Base-by-base conservation (phyloP, 2,888 invertebrate genomes). In the Hypsopygia costalis region DNA sequence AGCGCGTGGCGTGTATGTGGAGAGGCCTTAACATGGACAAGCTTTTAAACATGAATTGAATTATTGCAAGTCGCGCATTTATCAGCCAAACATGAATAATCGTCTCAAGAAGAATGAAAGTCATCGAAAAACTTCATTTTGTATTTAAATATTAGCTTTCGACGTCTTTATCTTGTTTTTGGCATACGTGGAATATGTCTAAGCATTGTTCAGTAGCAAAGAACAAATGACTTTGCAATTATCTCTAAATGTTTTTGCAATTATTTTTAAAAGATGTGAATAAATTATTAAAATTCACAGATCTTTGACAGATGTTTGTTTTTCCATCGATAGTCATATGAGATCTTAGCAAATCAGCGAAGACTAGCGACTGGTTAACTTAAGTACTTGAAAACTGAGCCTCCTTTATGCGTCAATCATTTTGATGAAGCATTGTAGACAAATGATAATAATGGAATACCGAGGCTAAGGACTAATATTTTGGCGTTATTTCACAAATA, bases 11-110 rank as follows among this genome's bases (percentile, higher is more conserved):
- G 21, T 44, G 44, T 41, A 49, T 71, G 71, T 75, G 73, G 59
- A 70, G 61, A 62, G 43, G 55, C 64, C 64, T 71, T 69, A 65
- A 69, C 69, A 66, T 58, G 69, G 66, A 72, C 74, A 73, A 70
- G 68, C 70, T 72, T 66, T 79, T 77, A 78, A 83, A 81, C 77
- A 72, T 75, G 80, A 75, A 75, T 77, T 79, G 71, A 83, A 80
- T 83, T 85, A 85, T 86, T 82, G 68, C 80, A 69, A 75, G 74
- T 80, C 79, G 74, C 62, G 71, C 81, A 85, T 83, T 79, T 80
- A 85, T 85, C 83, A 82, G 69, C 53, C 62, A 61, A 16, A 59
- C 76, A 69, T 82, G 81, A 85, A 76, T 86, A 82, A 86, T 81
- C 74, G 76, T 58, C 69, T 66, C 71, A 64, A 67, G 76, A 73